Conservation (phyloP, 1,140 invertebrate genomes). For the Pseudomyrmex pallidus region DNA sequence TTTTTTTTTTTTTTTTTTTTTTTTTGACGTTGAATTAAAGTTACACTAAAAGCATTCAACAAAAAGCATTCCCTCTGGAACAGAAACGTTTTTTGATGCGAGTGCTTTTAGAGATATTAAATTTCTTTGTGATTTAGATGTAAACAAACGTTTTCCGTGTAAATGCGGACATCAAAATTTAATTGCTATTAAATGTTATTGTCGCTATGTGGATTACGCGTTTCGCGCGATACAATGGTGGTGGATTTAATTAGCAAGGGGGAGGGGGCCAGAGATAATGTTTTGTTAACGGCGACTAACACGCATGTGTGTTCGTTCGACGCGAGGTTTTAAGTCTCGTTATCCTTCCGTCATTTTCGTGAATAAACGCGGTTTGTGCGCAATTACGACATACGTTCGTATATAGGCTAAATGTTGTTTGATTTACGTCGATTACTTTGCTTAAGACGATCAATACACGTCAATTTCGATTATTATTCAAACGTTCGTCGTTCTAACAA, state of each 20-base stretch:
- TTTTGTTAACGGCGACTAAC: conserved; percentile 34
- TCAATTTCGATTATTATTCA: background rate
- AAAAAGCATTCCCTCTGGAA: background rate
- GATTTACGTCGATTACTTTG: conserved; percentile 11
- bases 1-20: conserved; percentile 8
- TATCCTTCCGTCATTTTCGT: conserved; percentile 37
- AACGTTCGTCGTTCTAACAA: background rate
- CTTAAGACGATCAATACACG: background rate
- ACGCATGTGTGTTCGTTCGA: conserved; percentile 16
- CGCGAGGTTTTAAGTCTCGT: background rate
- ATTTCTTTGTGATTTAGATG: conserved; percentile 19
- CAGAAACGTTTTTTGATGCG: background rate
- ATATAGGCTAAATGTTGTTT: background rate
- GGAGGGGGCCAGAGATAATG: conserved; percentile 17
- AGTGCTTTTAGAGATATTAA: conserved; percentile 26
- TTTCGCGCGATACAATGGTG: conserved; percentile 34
- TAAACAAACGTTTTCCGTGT: background rate
- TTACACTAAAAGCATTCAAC: background rate
- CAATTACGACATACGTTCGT: background rate
- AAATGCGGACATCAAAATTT: conserved; percentile 7
- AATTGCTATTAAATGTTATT: conserved; percentile 11
- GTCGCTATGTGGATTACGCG: background rate
- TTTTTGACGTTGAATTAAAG: background rate
- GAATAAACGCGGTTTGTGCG: background rate
- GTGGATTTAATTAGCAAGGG: conserved; percentile 45